Evolutionary conservation across 2,888 invertebrate species (phyloP).

Genomic region (Notocelia uddmanniana): DNA sequence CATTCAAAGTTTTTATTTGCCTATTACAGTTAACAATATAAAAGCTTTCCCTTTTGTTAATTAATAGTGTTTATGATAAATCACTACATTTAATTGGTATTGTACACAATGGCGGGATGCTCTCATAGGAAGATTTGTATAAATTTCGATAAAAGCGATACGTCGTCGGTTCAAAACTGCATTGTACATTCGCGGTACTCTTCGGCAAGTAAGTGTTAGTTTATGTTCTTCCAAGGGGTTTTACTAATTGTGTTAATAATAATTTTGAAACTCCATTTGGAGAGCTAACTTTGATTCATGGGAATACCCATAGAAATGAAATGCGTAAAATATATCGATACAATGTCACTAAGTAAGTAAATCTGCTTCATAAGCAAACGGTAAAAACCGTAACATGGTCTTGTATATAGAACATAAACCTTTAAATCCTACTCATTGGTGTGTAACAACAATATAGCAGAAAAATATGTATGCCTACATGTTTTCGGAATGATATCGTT

Average conservation of each 20-base stretch:
- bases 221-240: too few relatives aligned
- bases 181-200: constrained; percentile 16
- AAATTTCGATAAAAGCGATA: constrained; percentile 34
- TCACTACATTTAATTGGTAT: neutral
- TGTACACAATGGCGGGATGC: constrained; percentile 19
- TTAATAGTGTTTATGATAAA: neutral
- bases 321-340: neutral
- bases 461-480: too few relatives aligned
- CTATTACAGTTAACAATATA: too few relatives aligned
- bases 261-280: neutral
- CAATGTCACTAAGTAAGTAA: neutral
- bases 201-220: constrained; percentile 20
- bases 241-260: too few relatives aligned
- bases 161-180: constrained; percentile 15
- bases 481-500: too few relatives aligned
- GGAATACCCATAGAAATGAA: neutral
- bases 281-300: neutral
- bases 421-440: too few relatives aligned
- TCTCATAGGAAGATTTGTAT: constrained; percentile 35
- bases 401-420: too few relatives aligned
- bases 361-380: too few relatives aligned
- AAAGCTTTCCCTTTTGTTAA: neutral
- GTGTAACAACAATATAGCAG: too few relatives aligned
- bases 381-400: too few relatives aligned
- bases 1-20: neutral